These are phyloP conservation scores for Florisuga fusca DNA, from an alignment of 2,797 vertebrate genomes.

Conservation along the genomic window DNA sequence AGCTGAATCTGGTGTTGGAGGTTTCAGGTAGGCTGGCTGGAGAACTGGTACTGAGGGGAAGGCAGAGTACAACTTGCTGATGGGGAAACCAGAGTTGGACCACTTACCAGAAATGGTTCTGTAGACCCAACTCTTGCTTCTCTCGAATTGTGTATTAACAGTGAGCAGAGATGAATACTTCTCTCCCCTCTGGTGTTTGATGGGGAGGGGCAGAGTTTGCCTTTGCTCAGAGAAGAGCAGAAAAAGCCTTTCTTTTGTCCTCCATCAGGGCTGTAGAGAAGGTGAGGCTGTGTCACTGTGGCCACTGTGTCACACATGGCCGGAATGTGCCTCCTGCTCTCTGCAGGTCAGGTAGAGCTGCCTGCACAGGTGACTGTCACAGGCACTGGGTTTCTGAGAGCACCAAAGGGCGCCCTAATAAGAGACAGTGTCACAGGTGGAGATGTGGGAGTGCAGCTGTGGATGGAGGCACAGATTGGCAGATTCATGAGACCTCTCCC, in stretches of 20 bases:
- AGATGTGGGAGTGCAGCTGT: neutral
- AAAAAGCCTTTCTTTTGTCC: neutral
- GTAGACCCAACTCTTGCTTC: neutral
- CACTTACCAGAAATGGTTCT: neutral
- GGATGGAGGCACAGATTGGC: neutral
- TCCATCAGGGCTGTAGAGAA: neutral
- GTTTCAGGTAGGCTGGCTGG: neutral
- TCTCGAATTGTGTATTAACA: neutral
- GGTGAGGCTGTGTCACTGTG: fast-evolving
- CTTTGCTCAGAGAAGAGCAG: neutral
- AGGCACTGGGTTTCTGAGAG: neutral
- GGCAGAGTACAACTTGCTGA: neutral
- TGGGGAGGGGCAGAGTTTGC: neutral
- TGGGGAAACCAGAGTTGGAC: neutral
- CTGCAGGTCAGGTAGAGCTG: too few relatives aligned
- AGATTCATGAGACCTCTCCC: too few relatives aligned
- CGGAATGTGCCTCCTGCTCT: neutral
- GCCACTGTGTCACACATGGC: neutral
- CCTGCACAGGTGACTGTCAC: fast-evolving
- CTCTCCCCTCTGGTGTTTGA: neutral
- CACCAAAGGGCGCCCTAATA: neutral
- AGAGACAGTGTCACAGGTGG: neutral
- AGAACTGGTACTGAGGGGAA: neutral
- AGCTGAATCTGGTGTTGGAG: neutral
- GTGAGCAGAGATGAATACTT: neutral